These are phyloP conservation scores for Lindbergichthys nudifrons DNA, from an alignment of 2,797 vertebrate genomes.

Conservation along the genomic window DNA sequence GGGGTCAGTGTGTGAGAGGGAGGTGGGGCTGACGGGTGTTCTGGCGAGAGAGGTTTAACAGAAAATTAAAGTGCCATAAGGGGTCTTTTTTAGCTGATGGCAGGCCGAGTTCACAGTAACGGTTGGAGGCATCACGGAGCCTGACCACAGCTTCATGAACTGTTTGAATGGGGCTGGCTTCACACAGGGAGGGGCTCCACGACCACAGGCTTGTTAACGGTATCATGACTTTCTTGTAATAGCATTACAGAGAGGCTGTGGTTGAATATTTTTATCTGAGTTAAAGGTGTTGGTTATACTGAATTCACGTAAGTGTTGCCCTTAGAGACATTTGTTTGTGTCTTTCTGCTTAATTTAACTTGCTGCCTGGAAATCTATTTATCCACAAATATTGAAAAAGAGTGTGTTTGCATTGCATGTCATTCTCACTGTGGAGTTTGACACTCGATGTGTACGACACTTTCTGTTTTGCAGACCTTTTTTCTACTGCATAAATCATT, in stretches of 20 bases:
- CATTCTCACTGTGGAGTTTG: neutral
- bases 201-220: constrained; percentile 41
- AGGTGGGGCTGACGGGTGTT: constrained; percentile 26
- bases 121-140: constrained; percentile 57
- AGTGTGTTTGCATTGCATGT: neutral
- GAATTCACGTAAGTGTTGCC: neutral
- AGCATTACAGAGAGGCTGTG: constrained; percentile 15
- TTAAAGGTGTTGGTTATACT: neutral
- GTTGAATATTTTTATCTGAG: constrained; percentile 1
- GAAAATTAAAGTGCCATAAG: constrained; percentile 80
- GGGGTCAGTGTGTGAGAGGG: constrained; percentile 33
- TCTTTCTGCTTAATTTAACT: neutral
- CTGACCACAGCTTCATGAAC: constrained; percentile 41
- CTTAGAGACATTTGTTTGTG: neutral
- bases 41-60: constrained; percentile 50
- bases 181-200: constrained; percentile 56
- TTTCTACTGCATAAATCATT: neutral
- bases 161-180: constrained; percentile 43
- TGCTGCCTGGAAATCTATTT: neutral
- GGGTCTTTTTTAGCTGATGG: constrained; percentile 67
- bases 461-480: neutral
- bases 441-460: neutral
- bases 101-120: constrained; percentile 62
- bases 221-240: constrained; percentile 24
- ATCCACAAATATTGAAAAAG: neutral